phyloP scores from a whole-genome alignment of 2,888 invertebrate species.

The Lamellibrachia columna region DNA sequence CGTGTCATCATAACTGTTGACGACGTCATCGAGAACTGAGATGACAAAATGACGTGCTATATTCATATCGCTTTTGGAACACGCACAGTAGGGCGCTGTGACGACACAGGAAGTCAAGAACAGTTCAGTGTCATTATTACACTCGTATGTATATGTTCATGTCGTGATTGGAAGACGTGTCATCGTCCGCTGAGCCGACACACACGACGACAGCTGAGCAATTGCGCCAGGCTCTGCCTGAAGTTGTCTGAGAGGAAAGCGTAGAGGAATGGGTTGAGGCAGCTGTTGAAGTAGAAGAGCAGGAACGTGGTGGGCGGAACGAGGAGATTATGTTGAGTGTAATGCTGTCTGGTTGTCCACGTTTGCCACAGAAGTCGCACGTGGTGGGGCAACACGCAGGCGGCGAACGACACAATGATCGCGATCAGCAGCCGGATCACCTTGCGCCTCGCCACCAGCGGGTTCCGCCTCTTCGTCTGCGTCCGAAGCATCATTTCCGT shows the following conservation, averaged over 20 bases:
- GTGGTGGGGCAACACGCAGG: constrained; percentile 90
- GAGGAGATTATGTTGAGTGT: background rate
- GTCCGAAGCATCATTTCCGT: background rate
- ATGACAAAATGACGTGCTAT: too few relatives aligned
- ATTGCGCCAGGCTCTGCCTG: background rate
- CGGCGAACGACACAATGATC: constrained; percentile 86
- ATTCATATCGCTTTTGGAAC: too few relatives aligned
- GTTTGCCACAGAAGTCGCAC: constrained; percentile 79
- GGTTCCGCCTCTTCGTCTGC: constrained; percentile 32
- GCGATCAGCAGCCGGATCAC: constrained; percentile 90
- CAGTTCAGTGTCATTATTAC: background rate
- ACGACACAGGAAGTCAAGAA: background rate
- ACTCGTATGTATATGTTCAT: background rate
- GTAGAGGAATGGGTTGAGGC: constrained; percentile 58
- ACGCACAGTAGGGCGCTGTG: too few relatives aligned
- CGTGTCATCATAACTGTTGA: too few relatives aligned
- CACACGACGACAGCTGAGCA: background rate
- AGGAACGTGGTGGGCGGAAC: constrained; percentile 13
- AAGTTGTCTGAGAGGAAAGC: constrained; percentile 60
- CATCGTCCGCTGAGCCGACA: background rate
- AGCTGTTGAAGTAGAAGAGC: constrained; percentile 52
- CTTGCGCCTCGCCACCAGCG: constrained; percentile 79
- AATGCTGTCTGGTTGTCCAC: constrained; percentile 68
- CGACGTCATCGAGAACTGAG: too few relatives aligned
- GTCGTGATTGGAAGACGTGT: background rate